Conservation (phyloP, 2,888 invertebrate genomes). For the Petrophora chlorosata region DNA sequence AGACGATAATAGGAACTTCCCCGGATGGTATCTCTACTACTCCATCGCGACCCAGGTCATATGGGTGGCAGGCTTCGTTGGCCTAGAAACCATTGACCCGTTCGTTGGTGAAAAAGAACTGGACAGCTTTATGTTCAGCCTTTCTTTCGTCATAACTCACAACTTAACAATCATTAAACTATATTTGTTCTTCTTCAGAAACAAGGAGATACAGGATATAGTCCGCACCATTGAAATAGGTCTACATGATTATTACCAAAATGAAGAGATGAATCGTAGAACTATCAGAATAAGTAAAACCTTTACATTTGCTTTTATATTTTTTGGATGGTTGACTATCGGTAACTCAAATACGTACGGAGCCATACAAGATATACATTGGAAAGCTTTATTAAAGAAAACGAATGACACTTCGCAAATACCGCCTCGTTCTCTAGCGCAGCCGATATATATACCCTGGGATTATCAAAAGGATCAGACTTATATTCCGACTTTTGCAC, state of each 20-base stretch:
- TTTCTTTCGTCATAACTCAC: slow-evolving; percentile 77
- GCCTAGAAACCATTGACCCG: slow-evolving; percentile 76
- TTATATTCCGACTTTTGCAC: slow-evolving; percentile 64
- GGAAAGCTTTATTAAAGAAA: slow-evolving; percentile 59
- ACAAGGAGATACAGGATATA: slow-evolving; percentile 68
- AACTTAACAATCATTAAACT: slow-evolving; percentile 73
- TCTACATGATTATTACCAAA: slow-evolving; percentile 67
- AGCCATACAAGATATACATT: slow-evolving; percentile 64
- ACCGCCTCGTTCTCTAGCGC: slow-evolving; percentile 66
- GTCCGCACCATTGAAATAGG: slow-evolving; percentile 65
- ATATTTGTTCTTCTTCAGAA: slow-evolving; percentile 72
- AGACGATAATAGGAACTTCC: slow-evolving; percentile 62
- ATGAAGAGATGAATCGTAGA: slow-evolving; percentile 52
- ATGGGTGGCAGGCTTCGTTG: slow-evolving; percentile 74
- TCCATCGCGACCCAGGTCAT: slow-evolving; percentile 65
- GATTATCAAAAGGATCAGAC: slow-evolving; percentile 62
- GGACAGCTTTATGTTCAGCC: slow-evolving; percentile 77
- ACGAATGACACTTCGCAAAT: slow-evolving; percentile 53
- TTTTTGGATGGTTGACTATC: slow-evolving; percentile 77
- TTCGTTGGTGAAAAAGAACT: slow-evolving; percentile 74
- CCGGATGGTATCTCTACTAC: slow-evolving; percentile 69
- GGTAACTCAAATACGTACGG: slow-evolving; percentile 70
- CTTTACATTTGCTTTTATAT: slow-evolving; percentile 64
- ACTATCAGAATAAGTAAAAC: slow-evolving; percentile 63
- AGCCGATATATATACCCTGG: slow-evolving; percentile 79